Evolutionary conservation across 2,797 vertebrate species (phyloP).

Genomic region (Halcyon leucocephala): DNA sequence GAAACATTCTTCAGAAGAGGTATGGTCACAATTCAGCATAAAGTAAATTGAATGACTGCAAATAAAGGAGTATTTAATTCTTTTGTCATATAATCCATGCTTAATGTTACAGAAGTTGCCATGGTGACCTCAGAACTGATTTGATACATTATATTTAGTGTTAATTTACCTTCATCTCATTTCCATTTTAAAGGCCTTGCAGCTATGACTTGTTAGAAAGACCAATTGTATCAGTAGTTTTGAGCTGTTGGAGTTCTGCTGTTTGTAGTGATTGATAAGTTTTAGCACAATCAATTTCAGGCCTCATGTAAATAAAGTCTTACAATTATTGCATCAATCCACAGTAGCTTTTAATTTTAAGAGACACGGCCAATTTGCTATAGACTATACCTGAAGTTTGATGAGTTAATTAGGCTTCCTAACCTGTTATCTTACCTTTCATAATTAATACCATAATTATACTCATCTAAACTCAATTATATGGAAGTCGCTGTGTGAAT

Average conservation of each 20-base stretch:
- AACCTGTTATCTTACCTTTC: conserved; percentile 4
- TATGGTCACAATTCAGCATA: not conserved
- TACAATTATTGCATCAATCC: not conserved
- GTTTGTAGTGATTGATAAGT: not conserved
- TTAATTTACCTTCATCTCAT: conserved; percentile 38
- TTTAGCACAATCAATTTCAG: conserved; percentile 19
- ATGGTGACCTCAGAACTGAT: conserved; percentile 39
- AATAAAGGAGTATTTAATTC: conserved; percentile 34
- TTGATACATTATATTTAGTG: conserved; percentile 35
- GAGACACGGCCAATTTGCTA: not conserved
- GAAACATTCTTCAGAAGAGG: not conserved
- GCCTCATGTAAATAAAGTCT: not conserved
- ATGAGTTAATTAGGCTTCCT: conserved; percentile 44
- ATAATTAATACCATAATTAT: conserved; percentile 40
- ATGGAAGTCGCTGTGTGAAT: not conserved
- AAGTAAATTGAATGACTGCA: conserved; percentile 8
- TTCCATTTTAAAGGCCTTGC: conserved; percentile 47
- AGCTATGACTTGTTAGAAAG: not conserved
- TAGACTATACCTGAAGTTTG: not conserved
- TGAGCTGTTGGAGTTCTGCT: not conserved
- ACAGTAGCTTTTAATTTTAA: conserved; percentile 16
- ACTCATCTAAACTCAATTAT: conserved; percentile 39
- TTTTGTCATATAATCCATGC: conserved; percentile 44
- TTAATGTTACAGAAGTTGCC: conserved; percentile 37
- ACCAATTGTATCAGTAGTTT: not conserved